phyloP scores from a whole-genome alignment of 2,113 vertebrate species.

The Microcebus griseorufus region DNA sequence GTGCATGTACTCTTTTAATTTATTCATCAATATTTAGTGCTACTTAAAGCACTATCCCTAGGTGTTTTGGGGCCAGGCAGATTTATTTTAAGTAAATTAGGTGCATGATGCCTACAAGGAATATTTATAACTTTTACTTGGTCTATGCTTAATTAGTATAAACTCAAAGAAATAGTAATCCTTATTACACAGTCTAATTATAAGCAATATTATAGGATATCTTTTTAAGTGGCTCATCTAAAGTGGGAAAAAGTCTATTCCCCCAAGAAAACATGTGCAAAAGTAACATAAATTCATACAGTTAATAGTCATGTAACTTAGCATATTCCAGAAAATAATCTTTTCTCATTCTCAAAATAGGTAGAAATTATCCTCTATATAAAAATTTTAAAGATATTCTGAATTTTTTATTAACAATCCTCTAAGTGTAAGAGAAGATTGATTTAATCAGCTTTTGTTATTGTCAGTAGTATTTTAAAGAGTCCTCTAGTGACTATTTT shows the following conservation, averaged over 20 bases:
- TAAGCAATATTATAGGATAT: background rate
- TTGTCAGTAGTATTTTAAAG: background rate
- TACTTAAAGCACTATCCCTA: background rate
- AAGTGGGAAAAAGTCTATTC: background rate
- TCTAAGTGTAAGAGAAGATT: background rate
- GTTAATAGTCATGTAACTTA: background rate
- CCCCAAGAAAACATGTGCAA: background rate
- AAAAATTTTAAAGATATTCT: background rate
- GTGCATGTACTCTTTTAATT: background rate
- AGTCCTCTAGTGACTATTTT: background rate
- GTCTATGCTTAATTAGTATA: background rate
- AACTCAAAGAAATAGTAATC: background rate
- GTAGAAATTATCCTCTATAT: background rate
- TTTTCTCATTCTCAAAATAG: background rate
- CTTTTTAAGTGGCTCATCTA: background rate
- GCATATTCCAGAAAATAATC: background rate
- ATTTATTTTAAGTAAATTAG: background rate
- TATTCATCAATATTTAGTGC: background rate
- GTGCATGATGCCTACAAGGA: background rate
- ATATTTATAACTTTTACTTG: background rate
- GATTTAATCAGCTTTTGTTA: background rate
- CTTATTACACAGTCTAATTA: conserved; percentile 8
- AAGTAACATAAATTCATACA: background rate
- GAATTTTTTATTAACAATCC: background rate
- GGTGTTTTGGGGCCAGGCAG: background rate